A percentile compares a stretch with the other conserved stretches of the same genome.
Conservation (phyloP, 2,797 vertebrate genomes). For the Argyrosomus regius region DNA sequence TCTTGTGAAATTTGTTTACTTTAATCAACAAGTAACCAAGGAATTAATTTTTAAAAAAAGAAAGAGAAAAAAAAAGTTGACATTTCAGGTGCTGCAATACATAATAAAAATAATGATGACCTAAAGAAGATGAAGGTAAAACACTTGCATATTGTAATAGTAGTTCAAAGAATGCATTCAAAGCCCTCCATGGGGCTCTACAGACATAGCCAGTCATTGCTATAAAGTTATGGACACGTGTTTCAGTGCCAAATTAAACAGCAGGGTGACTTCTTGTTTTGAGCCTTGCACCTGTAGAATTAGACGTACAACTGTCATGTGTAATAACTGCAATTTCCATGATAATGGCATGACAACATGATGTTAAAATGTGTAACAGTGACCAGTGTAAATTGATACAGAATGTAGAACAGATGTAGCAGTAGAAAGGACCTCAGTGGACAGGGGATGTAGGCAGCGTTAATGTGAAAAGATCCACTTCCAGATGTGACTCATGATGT, state of each 20-base stretch:
- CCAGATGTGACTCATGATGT: slow-evolving; percentile 63
- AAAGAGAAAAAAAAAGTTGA: not conserved
- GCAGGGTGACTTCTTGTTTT: slow-evolving; percentile 12
- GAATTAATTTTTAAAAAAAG: no score
- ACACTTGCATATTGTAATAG: not conserved
- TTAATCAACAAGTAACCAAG: not conserved
- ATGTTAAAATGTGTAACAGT: slow-evolving; percentile 35
- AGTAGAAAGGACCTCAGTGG: slow-evolving; percentile 42
- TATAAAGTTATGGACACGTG: not conserved
- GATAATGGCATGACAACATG: slow-evolving; percentile 32
- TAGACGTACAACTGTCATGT: slow-evolving; percentile 7
- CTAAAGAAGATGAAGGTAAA: not conserved
- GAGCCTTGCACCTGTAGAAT: slow-evolving; percentile 22
- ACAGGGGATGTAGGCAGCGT: slow-evolving; percentile 39
- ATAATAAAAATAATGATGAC: not conserved
- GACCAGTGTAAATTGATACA: slow-evolving; percentile 49
- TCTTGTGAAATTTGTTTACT: not conserved
- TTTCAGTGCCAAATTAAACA: slow-evolving; percentile 19
- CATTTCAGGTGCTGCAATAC: not conserved
- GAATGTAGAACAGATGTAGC: slow-evolving; percentile 59
- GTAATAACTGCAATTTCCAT: slow-evolving; percentile 32
- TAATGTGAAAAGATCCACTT: slow-evolving; percentile 56
- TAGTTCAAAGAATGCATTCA: not conserved
- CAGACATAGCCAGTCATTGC: not conserved
- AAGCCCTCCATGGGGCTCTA: not conserved